phyloP scores from a whole-genome alignment of 2,888 invertebrate species.

The Agelastica alni region DNA sequence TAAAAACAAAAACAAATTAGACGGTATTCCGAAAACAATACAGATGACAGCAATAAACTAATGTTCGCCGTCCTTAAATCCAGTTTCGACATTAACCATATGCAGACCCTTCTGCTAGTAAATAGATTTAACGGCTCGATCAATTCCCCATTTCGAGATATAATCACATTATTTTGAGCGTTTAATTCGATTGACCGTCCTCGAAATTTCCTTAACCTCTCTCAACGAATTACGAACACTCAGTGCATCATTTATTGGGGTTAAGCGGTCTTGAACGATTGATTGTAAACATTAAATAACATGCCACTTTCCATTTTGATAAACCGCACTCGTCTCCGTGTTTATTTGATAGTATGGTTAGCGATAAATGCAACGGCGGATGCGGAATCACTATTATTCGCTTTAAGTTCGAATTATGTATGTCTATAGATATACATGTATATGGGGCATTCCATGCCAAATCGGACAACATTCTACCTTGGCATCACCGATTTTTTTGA shows the following conservation, averaged over 20 bases:
- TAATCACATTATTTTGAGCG: slow-evolving; percentile 24
- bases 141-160: slow-evolving; percentile 18
- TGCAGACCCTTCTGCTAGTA: slow-evolving; percentile 9
- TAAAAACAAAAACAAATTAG: too few relatives aligned
- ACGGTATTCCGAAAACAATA: too few relatives aligned
- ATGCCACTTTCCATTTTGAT: slow-evolving; percentile 17
- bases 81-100: slow-evolving; percentile 11
- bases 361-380: slow-evolving; percentile 2
- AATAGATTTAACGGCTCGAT: slow-evolving; percentile 15
- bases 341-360: slow-evolving; percentile 13
- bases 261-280: slow-evolving; percentile 20
- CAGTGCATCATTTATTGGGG: slow-evolving; percentile 19
- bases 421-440: too few relatives aligned
- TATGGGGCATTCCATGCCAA: too few relatives aligned
- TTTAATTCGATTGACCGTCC: slow-evolving; percentile 23
- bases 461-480: too few relatives aligned
- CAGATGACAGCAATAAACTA: slow-evolving; percentile 9
- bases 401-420: too few relatives aligned
- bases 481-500: too few relatives aligned
- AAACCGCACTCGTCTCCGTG: slow-evolving; percentile 8
- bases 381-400: neutral
- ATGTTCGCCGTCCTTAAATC: slow-evolving; percentile 8
- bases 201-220: slow-evolving; percentile 21
- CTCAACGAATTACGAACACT: slow-evolving; percentile 23
- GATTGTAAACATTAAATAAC: slow-evolving; percentile 24